Evolutionary conservation across 1,140 invertebrate genomes (phyloP).

Genomic region (Popillia japonica): DNA sequence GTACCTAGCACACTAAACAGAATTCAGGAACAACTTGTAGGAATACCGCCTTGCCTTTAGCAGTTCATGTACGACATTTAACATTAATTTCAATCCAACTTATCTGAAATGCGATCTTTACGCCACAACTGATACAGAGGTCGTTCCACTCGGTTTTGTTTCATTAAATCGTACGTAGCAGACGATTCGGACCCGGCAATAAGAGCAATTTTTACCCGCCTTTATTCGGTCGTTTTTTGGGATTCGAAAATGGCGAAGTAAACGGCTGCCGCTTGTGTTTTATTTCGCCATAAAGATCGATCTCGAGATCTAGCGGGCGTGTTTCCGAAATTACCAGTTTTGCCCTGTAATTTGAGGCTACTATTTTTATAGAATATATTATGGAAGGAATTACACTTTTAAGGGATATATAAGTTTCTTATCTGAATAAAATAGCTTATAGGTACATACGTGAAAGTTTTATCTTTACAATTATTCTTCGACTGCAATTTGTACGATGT

Average conservation of each 20-base stretch:
- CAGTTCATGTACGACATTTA: neutral
- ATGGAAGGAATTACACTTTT: no score
- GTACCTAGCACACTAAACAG: no score
- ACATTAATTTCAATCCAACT: conserved; percentile 1
- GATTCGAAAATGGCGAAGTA: neutral
- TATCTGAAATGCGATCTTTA: conserved; percentile 2
- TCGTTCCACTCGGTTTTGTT: neutral
- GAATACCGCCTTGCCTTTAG: neutral
- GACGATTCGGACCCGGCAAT: neutral
- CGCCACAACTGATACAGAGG: neutral
- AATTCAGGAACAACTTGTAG: neutral
- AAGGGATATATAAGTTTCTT: no score
- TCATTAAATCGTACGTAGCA: neutral
- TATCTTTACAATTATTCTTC: no score
- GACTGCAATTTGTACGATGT: no score
- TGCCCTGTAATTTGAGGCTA: no score
- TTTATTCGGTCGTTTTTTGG: neutral
- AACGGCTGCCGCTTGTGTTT: neutral
- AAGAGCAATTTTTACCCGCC: neutral
- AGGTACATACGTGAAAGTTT: no score
- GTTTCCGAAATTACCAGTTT: no score
- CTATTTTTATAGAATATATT: no score
- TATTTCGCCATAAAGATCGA: neutral
- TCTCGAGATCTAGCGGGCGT: no score
- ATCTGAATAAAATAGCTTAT: no score